Evolutionary conservation across 2,888 invertebrate genomes (phyloP), one percentile per base, ranked within the genome.

Genomic region (Iselma pallidipennis): DNA sequence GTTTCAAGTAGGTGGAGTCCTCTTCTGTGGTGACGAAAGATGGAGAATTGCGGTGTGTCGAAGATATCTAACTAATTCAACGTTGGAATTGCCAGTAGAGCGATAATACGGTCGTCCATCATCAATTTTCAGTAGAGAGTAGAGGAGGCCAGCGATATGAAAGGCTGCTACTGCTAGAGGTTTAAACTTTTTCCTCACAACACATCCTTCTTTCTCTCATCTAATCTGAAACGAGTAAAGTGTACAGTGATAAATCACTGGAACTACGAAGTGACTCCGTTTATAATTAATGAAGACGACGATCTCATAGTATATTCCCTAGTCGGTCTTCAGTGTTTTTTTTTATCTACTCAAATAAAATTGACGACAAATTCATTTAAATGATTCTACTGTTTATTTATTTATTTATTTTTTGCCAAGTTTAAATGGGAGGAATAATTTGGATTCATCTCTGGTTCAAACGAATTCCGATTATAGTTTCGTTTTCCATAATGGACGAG

Each of bases 401-500:
- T 16, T 6, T 6, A 28, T 7, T 28, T 10, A 42, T 10, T 16
- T 2, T 42, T 21, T 19, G 16, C 10, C 21, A 25, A 25, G 4
- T 25, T 25, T 6, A 25, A 25, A 25, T 25, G 6, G 25, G 3
- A 4, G 25, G 45, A 45, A 45, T 45, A 12, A 23, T 45, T 45
- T 23, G 45, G n/a, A 45, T 45, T 45, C 45, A 45, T 21, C 23
- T 45, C 12, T 45, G 5, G 7, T 45, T 10, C 12, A 23, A 45
- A 45, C 21, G 23, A 23, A 45, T 45, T 23, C 45, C 45, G 45
- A 45, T 45, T 23, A 45, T 21, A 23, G 45, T 45, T 45, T 23
- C 45, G 45, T 45, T 45, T 45, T 45, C 55, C 45, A 37, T 37
- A 61, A 65, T 51, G 54, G 62, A 62, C 59, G 37, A 65, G 65